Conservation (phyloP, 2,888 invertebrate species). For the Hydrotaea cyrtoneurina region DNA sequence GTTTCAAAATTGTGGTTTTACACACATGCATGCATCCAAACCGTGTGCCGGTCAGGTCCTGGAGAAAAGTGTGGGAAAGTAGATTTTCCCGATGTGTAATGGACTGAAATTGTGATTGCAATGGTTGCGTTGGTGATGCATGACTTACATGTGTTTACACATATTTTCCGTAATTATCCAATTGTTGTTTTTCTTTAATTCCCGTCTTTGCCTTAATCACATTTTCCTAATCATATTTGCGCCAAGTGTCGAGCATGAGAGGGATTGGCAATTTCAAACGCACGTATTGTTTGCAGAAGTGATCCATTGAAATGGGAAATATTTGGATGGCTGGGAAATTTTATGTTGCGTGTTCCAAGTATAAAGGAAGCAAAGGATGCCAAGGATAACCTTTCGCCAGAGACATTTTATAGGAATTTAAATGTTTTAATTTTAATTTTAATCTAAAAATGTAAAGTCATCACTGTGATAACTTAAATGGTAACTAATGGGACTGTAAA, state of each 20-base stretch:
- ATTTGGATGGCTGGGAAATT: no score
- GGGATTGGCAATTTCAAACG: not conserved
- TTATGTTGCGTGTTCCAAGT: no score
- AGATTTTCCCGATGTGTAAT: not conserved
- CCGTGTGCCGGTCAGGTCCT: not conserved
- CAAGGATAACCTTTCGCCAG: no score
- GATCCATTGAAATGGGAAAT: not conserved
- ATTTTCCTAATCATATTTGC: conserved; percentile 9
- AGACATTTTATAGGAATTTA: no score
- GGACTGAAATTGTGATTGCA: not conserved
- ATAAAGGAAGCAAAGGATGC: no score
- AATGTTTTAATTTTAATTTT: no score
- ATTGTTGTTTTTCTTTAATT: conserved; percentile 24
- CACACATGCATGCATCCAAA: not conserved
- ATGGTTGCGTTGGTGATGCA: not conserved
- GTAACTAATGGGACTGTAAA: no score
- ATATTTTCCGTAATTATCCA: conserved; percentile 37
- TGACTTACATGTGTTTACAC: conserved; percentile 49
- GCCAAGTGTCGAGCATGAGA: not conserved
- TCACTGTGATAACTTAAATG: no score
- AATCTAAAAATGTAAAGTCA: no score
- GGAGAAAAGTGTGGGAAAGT: conserved; percentile 25
- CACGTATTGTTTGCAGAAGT: not conserved
- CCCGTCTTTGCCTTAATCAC: not conserved
- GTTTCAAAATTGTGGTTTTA: conserved; percentile 53